These are phyloP conservation scores for Columba guinea DNA, from an alignment of 2,797 vertebrate genomes.

Conservation along the genomic window DNA sequence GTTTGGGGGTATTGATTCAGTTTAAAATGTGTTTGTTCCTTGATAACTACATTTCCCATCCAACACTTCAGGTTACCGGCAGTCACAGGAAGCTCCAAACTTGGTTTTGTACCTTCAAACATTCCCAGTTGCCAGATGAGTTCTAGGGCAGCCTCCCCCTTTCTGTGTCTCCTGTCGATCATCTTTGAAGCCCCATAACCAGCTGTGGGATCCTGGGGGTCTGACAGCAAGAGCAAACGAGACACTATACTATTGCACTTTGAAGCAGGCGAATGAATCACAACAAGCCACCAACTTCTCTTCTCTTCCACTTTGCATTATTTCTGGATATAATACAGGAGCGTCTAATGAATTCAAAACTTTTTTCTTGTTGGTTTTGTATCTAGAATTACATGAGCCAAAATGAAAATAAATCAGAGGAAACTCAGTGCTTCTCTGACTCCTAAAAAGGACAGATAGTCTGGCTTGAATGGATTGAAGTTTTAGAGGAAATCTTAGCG, in stretches of 20 bases:
- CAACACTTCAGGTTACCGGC: not conserved
- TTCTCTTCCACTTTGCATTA: not conserved
- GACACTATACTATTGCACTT: not conserved
- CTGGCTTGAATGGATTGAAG: not conserved
- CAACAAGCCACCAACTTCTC: not conserved
- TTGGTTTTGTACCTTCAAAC: not conserved
- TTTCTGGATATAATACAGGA: not conserved
- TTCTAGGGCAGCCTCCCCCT: not conserved
- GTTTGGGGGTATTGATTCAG: not conserved
- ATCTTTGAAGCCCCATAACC: not conserved
- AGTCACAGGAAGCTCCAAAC: not conserved
- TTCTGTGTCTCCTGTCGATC: not conserved
- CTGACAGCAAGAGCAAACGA: not conserved
- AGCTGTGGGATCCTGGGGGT: not conserved
- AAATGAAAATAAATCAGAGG: constrained; percentile 4
- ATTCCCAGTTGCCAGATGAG: not conserved
- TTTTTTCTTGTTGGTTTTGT: not conserved
- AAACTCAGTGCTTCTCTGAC: not conserved
- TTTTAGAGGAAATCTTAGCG: not conserved
- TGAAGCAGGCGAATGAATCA: not conserved
- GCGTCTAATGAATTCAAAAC: not conserved
- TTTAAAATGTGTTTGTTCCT: not conserved
- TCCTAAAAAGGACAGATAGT: not conserved
- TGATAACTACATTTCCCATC: not conserved
- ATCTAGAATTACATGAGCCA: not conserved